Percentiles rank a stretch among this genome's conserved stretches.
These are phyloP conservation scores for Manis javanica DNA, from an alignment of 2,797 vertebrate species.

Conservation along the genomic window DNA sequence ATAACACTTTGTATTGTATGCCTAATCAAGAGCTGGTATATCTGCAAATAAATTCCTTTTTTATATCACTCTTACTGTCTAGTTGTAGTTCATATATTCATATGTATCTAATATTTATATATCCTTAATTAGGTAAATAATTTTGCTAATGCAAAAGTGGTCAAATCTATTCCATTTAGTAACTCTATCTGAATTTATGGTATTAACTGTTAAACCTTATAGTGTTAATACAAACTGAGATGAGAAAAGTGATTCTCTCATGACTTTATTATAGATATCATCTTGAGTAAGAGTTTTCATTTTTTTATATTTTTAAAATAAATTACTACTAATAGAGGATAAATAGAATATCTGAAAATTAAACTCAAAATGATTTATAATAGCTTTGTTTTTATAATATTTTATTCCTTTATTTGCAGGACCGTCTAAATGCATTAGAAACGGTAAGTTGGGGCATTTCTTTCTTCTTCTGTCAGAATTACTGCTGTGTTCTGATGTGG, in stretches of 20 bases:
- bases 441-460: slow-evolving; percentile 88
- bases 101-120: background rate
- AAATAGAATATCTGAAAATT: slow-evolving; percentile 30
- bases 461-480: slow-evolving; percentile 71
- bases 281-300: slow-evolving; percentile 28
- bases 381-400: slow-evolving; percentile 72
- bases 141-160: background rate
- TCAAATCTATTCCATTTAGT: background rate
- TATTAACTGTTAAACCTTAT: background rate
- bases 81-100: background rate
- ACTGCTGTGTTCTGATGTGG: slow-evolving; percentile 34
- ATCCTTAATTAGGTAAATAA: background rate
- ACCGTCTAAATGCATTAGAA: slow-evolving; percentile 92
- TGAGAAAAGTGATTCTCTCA: background rate
- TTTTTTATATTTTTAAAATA: slow-evolving; percentile 45
- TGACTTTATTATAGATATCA: slow-evolving; percentile 1
- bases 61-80: background rate
- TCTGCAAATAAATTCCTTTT: background rate
- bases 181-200: background rate
- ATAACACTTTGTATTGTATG: background rate
- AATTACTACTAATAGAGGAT: background rate
- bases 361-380: slow-evolving; percentile 48
- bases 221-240: background rate
- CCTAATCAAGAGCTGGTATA: background rate
- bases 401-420: slow-evolving; percentile 88